Conservation (phyloP, 64 coral and sea anemone genomes). For the Anthopleura sola region DNA sequence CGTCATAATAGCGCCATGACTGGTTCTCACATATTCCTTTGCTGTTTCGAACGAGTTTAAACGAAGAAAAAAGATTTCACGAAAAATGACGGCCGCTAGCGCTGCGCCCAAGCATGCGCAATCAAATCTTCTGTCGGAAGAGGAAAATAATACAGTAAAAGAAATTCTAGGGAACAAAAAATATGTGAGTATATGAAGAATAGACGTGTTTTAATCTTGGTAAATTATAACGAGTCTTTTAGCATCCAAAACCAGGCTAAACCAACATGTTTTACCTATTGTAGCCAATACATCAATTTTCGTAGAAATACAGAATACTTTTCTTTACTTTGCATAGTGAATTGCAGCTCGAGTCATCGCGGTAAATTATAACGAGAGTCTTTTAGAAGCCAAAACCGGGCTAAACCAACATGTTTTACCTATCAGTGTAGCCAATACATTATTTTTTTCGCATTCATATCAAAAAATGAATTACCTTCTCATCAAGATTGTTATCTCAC, state of each 20-base stretch:
- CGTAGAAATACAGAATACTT: too few relatives aligned
- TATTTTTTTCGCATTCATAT: too few relatives aligned
- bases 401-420: too few relatives aligned
- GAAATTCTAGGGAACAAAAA: conserved; percentile 54
- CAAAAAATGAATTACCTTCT: too few relatives aligned
- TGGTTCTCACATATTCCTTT: not conserved
- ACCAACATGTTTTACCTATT: too few relatives aligned
- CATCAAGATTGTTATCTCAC: too few relatives aligned
- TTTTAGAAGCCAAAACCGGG: too few relatives aligned
- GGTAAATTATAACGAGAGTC: not conserved
- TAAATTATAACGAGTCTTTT: too few relatives aligned
- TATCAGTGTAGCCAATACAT: too few relatives aligned
- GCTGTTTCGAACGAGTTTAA: not conserved
- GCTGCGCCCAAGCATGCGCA: conserved; percentile 58
- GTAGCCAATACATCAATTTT: too few relatives aligned
- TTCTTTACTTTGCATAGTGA: too few relatives aligned
- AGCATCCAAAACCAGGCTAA: too few relatives aligned
- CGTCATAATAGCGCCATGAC: not conserved
- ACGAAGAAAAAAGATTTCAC: not conserved
- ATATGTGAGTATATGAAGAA: conserved; percentile 44
- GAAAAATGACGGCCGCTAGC: conserved; percentile 32
- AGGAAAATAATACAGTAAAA: conserved; percentile 52
- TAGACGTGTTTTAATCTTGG: not conserved
- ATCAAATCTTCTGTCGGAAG: conserved; percentile 58
- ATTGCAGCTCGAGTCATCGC: not conserved